Conservation (phyloP, 2,888 invertebrate genomes). For the Pegoplata infirma region DNA sequence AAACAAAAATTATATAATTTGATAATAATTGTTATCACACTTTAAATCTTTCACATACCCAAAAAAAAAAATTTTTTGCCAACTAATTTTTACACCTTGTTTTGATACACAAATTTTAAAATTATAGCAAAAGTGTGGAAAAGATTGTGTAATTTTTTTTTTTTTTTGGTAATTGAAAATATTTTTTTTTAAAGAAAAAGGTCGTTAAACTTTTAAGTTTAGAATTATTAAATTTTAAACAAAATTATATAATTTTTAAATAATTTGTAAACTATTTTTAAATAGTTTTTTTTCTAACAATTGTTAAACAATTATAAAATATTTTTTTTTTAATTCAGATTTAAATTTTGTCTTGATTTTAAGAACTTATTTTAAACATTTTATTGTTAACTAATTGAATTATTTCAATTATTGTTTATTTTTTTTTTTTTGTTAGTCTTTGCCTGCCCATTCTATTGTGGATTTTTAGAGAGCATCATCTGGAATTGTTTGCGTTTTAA, state of each 20-base stretch:
- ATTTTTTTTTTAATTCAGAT: neutral
- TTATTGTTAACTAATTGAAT: slow-evolving; percentile 47
- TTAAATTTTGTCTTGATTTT: too few species aligned
- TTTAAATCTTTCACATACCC: slow-evolving; percentile 9
- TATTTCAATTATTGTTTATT: slow-evolving; percentile 35
- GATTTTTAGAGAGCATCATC: neutral
- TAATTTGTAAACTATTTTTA: too few species aligned
- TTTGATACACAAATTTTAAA: neutral
- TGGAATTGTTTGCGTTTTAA: slow-evolving; percentile 40
- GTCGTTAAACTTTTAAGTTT: slow-evolving; percentile 13
- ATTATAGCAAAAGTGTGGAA: slow-evolving; percentile 9
- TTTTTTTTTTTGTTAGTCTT: too few species aligned
- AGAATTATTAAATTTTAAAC: neutral
- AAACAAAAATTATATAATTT: slow-evolving; percentile 27
- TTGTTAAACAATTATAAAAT: too few species aligned
- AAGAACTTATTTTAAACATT: too few species aligned
- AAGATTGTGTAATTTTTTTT: slow-evolving; percentile 23
- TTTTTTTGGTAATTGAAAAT: neutral
- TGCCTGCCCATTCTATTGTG: neutral
- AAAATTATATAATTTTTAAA: neutral
- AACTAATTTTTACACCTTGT: slow-evolving; percentile 1
- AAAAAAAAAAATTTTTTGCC: neutral
- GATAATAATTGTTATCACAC: slow-evolving; percentile 40
- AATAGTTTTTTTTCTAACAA: too few species aligned
- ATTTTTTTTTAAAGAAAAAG: neutral